Evolutionary conservation across 2,888 invertebrate species (phyloP), one percentile per base, ranked within the genome.

Genomic region (Beris morrisii): DNA sequence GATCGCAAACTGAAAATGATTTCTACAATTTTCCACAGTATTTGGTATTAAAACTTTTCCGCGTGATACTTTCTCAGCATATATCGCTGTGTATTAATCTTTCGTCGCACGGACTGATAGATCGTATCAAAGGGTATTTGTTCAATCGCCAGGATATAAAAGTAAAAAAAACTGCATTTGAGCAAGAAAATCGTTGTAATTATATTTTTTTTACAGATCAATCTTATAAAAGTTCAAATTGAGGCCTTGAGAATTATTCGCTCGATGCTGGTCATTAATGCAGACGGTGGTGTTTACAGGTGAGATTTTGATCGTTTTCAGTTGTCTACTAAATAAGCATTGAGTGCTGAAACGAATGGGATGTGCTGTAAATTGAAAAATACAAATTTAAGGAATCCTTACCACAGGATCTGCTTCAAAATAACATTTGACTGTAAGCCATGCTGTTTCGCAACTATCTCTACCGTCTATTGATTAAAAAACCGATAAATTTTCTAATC

Each of bases 21-120:
- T 75, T 83, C 82, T 61, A 91, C 76, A 87, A 87, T 5, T 84
- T 85, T 71, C 91, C 93, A 4, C 81, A 91, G 68, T 77, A 87
- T 63, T 82, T 86, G 59, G 91, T 91, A 7, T 75, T 95, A 15
- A 92, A 90, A 76, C 80, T 95, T 4, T 79, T 93, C 44, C 84
- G 93, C 72, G 82, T 92, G 61, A 77, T 95, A 38, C 84, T 88
- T 32, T 83, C 87, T 45, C 86, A 89, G 73, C 75, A 77, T 55
- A 67, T 77, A 46, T 73, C 75, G 6, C 75, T 78, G 52, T 75
- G 76, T 43, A 61, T 75, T 6, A 73, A 75, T 64, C 58, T 80
- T 30, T 63, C 72, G 43, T 74, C 74, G 54, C 66, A 71, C 12
- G 74, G 74, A 43, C 69, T 76, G 15, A 69, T 77, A n/a, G 75